Percentiles rank a stretch among this genome's conserved stretches.
Conservation (phyloP, 2,797 vertebrate species). For the Muscicapa comitata region DNA sequence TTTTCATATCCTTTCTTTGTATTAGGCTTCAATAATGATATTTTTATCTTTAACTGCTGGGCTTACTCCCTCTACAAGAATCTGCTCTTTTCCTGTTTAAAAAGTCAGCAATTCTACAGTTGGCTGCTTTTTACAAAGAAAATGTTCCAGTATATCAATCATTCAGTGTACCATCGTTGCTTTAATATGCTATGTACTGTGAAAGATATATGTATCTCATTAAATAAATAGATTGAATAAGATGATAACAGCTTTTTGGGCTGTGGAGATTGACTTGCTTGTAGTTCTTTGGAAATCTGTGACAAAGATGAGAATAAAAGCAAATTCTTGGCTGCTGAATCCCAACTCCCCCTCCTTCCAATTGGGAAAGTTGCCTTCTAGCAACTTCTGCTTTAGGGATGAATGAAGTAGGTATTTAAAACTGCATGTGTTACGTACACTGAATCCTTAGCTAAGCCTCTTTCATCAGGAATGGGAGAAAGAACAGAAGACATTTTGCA, state of each 20-base stretch:
- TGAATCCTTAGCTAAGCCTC: neutral
- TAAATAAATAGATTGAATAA: constrained; percentile 46
- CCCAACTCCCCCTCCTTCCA: constrained; percentile 28
- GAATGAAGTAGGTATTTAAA: constrained; percentile 54
- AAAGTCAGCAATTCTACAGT: constrained; percentile 37
- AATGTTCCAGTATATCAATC: constrained; percentile 34
- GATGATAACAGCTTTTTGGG: constrained; percentile 17
- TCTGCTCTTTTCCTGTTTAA: constrained; percentile 32
- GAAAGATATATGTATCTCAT: constrained; percentile 24
- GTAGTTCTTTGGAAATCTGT: constrained; percentile 19
- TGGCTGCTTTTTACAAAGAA: constrained; percentile 39
- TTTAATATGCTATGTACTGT: constrained; percentile 21
- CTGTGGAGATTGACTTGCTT: neutral
- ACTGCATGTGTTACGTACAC: neutral
- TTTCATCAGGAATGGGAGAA: neutral
- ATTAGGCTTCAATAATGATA: neutral
- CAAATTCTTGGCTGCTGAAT: neutral
- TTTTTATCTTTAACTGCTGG: constrained; percentile 1
- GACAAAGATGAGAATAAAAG: constrained; percentile 36
- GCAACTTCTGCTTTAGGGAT: constrained; percentile 21
- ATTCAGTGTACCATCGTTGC: constrained; percentile 13
- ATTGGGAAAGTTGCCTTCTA: constrained; percentile 39
- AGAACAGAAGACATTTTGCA: constrained; percentile 8
- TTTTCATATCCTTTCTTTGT: neutral
- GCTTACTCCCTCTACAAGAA: neutral